A percentile compares a stretch with the other conserved stretches of the same genome.
These are phyloP conservation scores for Pteropus rufus DNA, from an alignment of 2,797 vertebrate species.

Conservation along the genomic window DNA sequence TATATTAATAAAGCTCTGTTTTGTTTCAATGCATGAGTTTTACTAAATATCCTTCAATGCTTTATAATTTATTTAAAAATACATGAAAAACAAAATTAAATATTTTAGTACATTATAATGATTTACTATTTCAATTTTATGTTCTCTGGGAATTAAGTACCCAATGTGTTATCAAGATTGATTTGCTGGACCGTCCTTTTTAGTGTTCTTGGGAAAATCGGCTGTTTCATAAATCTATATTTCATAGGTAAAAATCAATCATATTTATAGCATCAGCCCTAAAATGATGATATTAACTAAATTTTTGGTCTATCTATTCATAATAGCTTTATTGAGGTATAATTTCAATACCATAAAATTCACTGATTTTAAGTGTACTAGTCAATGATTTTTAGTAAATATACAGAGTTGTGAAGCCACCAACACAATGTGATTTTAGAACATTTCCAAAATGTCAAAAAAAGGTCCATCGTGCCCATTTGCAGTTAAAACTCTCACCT, in stretches of 20 bases:
- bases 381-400: neutral
- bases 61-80: slow-evolving; percentile 43
- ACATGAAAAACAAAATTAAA: slow-evolving; percentile 23
- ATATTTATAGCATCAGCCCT: neutral
- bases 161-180: neutral
- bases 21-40: neutral
- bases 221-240: slow-evolving; percentile 41
- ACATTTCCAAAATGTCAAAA: neutral
- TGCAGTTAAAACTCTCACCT: neutral
- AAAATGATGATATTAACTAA: neutral
- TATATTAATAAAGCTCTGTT: neutral
- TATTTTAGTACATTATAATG: slow-evolving; percentile 9
- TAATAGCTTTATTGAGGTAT: neutral
- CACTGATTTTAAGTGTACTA: neutral
- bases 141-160: slow-evolving; percentile 22
- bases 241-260: slow-evolving; percentile 46
- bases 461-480: neutral
- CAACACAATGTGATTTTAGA: neutral
- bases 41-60: neutral
- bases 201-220: slow-evolving; percentile 16
- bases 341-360: slow-evolving; percentile 31
- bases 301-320: slow-evolving; percentile 34
- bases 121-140: slow-evolving; percentile 29
- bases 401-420: neutral
- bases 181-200: slow-evolving; percentile 4